Evolutionary conservation across 2,797 vertebrate genomes (phyloP).

Genomic region (Tauraco hartlaubi): DNA sequence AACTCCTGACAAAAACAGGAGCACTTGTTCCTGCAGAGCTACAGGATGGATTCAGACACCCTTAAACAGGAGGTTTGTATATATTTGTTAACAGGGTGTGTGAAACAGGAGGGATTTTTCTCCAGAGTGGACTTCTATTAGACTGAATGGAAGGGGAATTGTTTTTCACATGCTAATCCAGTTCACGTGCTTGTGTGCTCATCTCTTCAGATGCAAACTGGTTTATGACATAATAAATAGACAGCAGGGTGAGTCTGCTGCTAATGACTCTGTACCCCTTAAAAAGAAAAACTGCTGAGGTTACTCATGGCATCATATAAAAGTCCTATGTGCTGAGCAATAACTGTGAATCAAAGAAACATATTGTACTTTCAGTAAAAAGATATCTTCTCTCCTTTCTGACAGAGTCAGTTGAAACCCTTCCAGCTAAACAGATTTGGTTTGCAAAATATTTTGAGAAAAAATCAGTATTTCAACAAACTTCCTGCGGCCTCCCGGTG

Average conservation of each 20-base stretch:
- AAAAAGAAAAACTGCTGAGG: background rate
- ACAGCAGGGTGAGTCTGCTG: background rate
- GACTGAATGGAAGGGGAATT: background rate
- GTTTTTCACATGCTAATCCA: background rate
- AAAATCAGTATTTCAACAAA: background rate
- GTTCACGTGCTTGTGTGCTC: background rate
- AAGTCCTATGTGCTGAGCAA: background rate
- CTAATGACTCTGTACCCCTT: background rate
- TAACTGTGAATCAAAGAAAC: background rate
- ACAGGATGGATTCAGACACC: background rate
- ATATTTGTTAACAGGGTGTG: background rate
- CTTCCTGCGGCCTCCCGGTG: background rate
- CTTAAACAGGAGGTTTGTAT: background rate
- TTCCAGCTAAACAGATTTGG: background rate
- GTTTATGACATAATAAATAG: background rate
- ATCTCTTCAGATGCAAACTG: background rate
- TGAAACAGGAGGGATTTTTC: background rate
- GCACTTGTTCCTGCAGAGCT: background rate
- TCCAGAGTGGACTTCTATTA: background rate
- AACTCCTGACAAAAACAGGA: background rate
- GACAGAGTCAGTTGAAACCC: background rate
- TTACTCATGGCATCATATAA: background rate
- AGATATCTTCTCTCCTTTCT: background rate
- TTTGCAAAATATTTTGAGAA: constrained; percentile 8
- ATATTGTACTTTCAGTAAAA: background rate